Conservation (phyloP, 2,113 vertebrate species). For the Callipepla squamata region DNA sequence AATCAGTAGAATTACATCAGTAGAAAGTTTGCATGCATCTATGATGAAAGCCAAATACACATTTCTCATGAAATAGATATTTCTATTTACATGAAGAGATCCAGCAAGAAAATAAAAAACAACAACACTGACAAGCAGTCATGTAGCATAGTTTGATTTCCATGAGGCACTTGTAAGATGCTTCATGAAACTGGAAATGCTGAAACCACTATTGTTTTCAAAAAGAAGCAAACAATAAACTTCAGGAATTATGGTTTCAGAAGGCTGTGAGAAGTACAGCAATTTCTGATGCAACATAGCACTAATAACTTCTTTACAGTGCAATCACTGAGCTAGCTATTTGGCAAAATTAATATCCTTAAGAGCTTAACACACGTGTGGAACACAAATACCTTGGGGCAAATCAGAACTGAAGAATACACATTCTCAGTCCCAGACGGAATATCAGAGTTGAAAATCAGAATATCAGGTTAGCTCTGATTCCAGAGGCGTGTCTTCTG, state of each 20-base stretch:
- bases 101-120: background rate
- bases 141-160: background rate
- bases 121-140: background rate
- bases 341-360: background rate
- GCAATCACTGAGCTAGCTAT: conserved; percentile 9
- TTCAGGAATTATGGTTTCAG: background rate
- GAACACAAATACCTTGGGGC: conserved; percentile 7
- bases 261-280: background rate
- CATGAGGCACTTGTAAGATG: background rate
- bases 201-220: background rate
- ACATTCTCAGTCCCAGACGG: conserved; percentile 8
- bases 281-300: background rate
- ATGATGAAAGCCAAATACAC: background rate
- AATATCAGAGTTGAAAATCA: background rate
- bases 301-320: background rate
- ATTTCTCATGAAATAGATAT: background rate
- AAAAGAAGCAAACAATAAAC: conserved; percentile 8
- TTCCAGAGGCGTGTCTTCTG: conserved; percentile 15
- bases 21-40: background rate
- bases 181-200: background rate
- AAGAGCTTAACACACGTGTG: conserved; percentile 9
- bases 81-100: conserved; percentile 1
- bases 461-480: background rate
- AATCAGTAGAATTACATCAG: background rate
- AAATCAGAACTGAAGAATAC: conserved; percentile 29